Evolutionary conservation across 2,113 vertebrate species (phyloP).

Genomic region (Scomber scombrus): DNA sequence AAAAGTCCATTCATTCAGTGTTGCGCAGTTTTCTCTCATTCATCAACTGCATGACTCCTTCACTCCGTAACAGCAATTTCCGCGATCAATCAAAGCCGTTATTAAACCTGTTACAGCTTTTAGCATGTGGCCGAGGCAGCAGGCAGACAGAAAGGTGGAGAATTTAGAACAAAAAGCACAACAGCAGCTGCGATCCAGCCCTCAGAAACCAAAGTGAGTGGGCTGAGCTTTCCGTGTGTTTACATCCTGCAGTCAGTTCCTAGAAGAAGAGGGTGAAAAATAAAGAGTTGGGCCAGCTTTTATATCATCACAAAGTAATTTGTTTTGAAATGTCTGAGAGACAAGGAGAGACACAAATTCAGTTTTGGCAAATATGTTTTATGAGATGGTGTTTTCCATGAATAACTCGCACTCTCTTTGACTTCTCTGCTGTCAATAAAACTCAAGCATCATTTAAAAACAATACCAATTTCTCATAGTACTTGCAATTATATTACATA

Average conservation of each 20-base stretch:
- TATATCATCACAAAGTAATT: constrained; percentile 38
- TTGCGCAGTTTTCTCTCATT: no score
- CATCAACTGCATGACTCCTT: neutral
- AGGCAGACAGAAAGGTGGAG: constrained; percentile 46
- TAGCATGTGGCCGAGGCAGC: constrained; percentile 25
- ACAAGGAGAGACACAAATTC: neutral
- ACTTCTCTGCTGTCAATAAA: neutral
- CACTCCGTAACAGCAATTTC: neutral
- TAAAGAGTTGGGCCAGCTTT: constrained; percentile 28
- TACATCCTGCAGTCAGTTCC: constrained; percentile 48
- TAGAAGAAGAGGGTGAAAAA: constrained; percentile 47
- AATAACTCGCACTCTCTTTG: neutral
- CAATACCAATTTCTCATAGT: no score
- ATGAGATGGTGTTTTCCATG: neutral
- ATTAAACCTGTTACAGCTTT: constrained; percentile 42
- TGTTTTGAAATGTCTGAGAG: constrained; percentile 46
- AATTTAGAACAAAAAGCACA: constrained; percentile 43
- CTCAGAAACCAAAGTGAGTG: constrained; percentile 64
- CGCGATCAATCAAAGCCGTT: constrained; percentile 11
- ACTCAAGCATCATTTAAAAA: neutral
- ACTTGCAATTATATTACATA: no score
- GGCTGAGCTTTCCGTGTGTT: constrained; percentile 51
- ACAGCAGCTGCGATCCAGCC: constrained; percentile 43
- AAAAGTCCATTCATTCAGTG: no score
- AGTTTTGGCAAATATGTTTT: constrained; percentile 16